These are phyloP conservation scores for Aspidoscelis tigris DNA, from an alignment of 2,113 vertebrate genomes.

Conservation along the genomic window DNA sequence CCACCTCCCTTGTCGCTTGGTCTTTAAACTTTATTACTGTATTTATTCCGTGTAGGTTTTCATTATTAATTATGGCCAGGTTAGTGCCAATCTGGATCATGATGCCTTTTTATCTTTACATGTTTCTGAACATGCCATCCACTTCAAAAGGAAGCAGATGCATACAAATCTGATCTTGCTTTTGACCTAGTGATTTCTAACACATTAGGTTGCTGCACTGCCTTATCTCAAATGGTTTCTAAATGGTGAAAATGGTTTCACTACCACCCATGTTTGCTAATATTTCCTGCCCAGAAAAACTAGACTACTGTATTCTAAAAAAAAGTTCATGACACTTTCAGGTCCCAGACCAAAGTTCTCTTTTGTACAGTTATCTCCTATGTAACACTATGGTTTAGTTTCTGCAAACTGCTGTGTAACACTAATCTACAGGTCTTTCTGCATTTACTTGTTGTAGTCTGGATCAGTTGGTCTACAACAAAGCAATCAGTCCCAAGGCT, in stretches of 20 bases:
- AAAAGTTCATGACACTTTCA: neutral
- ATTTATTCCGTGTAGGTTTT: constrained; percentile 15
- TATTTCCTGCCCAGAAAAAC: neutral
- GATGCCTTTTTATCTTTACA: neutral
- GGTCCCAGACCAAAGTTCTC: neutral
- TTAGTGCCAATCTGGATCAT: neutral
- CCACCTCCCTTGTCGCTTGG: constrained; percentile 40
- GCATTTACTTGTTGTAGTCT: too few species aligned
- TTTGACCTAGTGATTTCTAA: neutral
- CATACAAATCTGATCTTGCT: neutral
- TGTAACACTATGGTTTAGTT: too few species aligned
- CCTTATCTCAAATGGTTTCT: neutral
- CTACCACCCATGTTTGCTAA: neutral
- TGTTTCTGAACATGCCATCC: neutral
- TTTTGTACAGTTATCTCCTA: too few species aligned
- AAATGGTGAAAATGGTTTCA: neutral
- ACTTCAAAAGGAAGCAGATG: neutral
- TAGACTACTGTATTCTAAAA: neutral
- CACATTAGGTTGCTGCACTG: neutral
- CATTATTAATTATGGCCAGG: neutral
- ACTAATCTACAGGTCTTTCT: too few species aligned
- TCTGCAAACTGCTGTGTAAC: too few species aligned
- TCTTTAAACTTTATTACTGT: constrained; percentile 30
- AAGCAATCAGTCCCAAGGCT: too few species aligned
- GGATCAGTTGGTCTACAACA: too few species aligned